Base-by-base conservation (phyloP, 64 coral and sea anemone genomes). In the Cladopsammia gracilis region DNA sequence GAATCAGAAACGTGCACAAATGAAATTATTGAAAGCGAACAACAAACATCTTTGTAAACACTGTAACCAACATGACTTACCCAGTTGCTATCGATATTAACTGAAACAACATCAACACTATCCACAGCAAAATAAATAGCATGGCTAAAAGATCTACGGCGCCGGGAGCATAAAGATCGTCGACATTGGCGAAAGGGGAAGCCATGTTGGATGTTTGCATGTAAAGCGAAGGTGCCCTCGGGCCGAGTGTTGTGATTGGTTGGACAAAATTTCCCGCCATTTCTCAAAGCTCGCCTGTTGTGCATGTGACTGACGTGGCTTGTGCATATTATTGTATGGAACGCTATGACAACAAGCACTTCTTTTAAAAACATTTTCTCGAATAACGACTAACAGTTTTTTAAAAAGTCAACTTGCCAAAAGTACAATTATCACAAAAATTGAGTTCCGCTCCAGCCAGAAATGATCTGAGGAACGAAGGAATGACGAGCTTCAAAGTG, bases 81-180 rank as follows among this genome's bases (percentile, higher is more conserved):
- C 92, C 96, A 20, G 90, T 93, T 56, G 84, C 76, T 45, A 97
- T 94, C 19, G 96, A 88, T 88, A 94, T 87, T 62, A 97, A 75
- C 43, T 97, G 96, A 69, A 97, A 92, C 69, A 94, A 23, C 52
- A 79, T 76, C 66, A 97, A 87, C 19, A 90, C 77, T 61, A 97
- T 50, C 96, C 96, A 97, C 54, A 91, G 76, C 12, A 91, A 87
- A 70, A 97, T 62, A 75, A 97, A 88, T 66, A 94, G 47, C 70
- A 90, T 86, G 8, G 96, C 96, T 62, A 97, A 91, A 20, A 83
- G 76, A 86, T 90, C 87, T 71, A 90, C 48, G 8, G 87, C 79
- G 9, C 68, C 83, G 13, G 96, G 96, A 8, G 80, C 83, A 60
- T 97, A 93, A 75, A 94, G 57, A 14, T 87, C 96, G 62, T 70